A percentile compares a stretch with the other conserved stretches of the same genome.
phyloP scores from a whole-genome alignment of 2,797 vertebrate genomes.

The Morelia viridis region DNA sequence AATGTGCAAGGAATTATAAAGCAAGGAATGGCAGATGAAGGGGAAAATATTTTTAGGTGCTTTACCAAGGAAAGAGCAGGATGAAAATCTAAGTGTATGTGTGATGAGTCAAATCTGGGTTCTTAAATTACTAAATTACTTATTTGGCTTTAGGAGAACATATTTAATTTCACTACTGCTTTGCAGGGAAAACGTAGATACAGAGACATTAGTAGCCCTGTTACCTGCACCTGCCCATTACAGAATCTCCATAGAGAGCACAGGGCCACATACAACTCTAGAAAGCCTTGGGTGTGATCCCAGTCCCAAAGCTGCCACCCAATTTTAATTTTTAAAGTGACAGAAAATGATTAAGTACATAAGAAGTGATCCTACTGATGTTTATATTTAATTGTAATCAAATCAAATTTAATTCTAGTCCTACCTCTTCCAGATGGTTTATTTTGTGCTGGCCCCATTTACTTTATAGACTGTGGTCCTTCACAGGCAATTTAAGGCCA shows the following conservation, averaged over 20 bases:
- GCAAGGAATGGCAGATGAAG: not conserved
- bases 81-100: not conserved
- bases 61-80: not conserved
- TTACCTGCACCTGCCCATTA: not conserved
- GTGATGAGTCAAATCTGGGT: not conserved
- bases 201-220: not conserved
- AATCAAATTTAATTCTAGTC: not conserved
- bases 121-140: not conserved
- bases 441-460: not conserved
- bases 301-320: not conserved
- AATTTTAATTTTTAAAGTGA: not conserved
- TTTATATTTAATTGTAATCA: not conserved
- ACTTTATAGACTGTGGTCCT: not conserved
- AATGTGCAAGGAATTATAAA: not conserved
- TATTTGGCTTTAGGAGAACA: not conserved
- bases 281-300: not conserved
- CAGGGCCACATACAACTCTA: not conserved
- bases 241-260: not conserved
- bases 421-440: not conserved
- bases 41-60: not conserved
- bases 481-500: not conserved
- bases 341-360: not conserved
- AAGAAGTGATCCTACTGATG: not conserved
- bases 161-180: not conserved
- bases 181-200: not conserved